Conservation (phyloP, 2,113 vertebrate genomes). For the Eretmochelys imbricata region DNA sequence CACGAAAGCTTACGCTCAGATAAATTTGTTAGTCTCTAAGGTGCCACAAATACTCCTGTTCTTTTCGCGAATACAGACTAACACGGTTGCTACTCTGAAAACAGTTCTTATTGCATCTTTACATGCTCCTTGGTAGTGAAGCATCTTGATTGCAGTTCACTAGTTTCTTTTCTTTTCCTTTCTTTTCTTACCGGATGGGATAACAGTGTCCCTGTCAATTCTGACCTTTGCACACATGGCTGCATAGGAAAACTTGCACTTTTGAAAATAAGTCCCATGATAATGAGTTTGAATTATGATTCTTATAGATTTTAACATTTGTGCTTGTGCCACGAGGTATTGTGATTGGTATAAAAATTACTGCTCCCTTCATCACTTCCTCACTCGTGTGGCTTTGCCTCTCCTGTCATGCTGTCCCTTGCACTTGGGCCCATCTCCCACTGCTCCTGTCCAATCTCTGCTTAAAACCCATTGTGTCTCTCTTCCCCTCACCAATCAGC, state of each 20-base stretch:
- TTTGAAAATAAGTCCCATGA: background rate
- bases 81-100: too few species aligned
- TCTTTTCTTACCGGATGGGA: background rate
- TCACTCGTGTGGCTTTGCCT: background rate
- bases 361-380: background rate
- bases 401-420: background rate
- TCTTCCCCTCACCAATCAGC: background rate
- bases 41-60: too few species aligned
- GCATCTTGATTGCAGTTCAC: fast-evolving
- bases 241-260: background rate
- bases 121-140: background rate
- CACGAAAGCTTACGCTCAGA: too few species aligned
- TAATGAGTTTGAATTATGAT: background rate
- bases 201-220: background rate
- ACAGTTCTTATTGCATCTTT: background rate
- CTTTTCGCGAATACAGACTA: too few species aligned
- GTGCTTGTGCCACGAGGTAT: background rate
- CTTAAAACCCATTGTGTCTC: background rate
- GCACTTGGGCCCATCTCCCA: background rate
- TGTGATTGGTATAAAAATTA: background rate
- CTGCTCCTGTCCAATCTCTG: background rate
- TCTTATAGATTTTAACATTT: background rate
- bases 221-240: background rate
- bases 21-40: too few species aligned
- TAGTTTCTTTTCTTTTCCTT: background rate